These are phyloP conservation scores for Eospalax fontanierii DNA, from an alignment of 2,797 vertebrate genomes.

Conservation along the genomic window DNA sequence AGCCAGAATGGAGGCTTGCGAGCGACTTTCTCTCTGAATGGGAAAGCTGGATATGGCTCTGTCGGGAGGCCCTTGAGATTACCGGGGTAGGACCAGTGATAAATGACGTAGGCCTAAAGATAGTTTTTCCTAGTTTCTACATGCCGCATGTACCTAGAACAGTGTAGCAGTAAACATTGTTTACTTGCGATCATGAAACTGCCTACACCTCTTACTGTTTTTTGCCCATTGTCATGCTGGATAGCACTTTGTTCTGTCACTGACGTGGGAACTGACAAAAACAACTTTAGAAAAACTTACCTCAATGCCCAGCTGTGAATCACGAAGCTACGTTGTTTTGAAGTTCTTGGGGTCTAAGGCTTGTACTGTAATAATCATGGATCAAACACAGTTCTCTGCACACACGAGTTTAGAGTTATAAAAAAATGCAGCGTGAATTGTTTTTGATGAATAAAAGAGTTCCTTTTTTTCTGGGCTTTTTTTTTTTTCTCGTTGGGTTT, in stretches of 20 bases:
- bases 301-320: background rate
- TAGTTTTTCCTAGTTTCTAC: background rate
- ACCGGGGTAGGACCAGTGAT: background rate
- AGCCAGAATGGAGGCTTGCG: background rate
- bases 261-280: background rate
- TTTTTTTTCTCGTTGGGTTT: background rate
- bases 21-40: constrained; percentile 20
- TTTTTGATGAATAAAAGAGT: background rate
- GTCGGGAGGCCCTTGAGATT: background rate
- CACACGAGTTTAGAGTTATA: background rate
- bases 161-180: too few species aligned
- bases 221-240: background rate
- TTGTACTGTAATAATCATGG: background rate
- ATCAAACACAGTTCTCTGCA: background rate
- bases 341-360: background rate
- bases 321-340: background rate
- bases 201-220: background rate
- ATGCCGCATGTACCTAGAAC: background rate
- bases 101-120: background rate
- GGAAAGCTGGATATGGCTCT: background rate
- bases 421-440: background rate
- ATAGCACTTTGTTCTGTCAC: background rate
- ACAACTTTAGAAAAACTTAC: background rate
- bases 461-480: background rate
- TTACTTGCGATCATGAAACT: background rate